Base-by-base conservation (phyloP, 2,888 invertebrate genomes). In the Morpho achilles region DNA sequence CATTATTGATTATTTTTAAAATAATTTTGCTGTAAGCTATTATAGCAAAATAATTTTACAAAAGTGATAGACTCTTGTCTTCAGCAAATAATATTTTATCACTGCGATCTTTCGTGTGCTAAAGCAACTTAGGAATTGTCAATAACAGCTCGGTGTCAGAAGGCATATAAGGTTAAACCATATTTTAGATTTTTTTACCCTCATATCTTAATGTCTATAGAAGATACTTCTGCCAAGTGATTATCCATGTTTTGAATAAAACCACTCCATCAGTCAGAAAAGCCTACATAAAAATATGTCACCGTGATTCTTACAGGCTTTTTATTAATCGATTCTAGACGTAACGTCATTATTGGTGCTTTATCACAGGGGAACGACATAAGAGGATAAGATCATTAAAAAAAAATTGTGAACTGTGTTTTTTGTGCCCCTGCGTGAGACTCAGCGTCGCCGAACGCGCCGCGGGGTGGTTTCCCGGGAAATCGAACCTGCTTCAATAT, bases 311-410 rank as follows among this genome's bases (percentile, higher is more conserved):
- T 32, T 32, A 32, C 3, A 32, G 32, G 4, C 5, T 32, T 32
- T 32, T 32, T 53, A 42, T 53, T 41, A 83, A 85, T 86, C 76
- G 84, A 75, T 79, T 79, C 74, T 69, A 72, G 84, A 87, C 82
- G 86, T 83, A 88, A 90, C 89, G 88, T 89, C 88, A 89, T 87
- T 88, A 90, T 89, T 86, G 88, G 84, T 87, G 81, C 87, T 89
- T 86, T 83, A 88, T 88, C 87, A 89, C 79, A 79, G 74, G 70
- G 74, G 69, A 79, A 77, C 84, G 88, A 88, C 88, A 79, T 80
- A 76, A 82, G 78, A 72, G 62, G 89, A 88, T 88, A 89, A 87
- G 72, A 77, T 70, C 64, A 69, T 70, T 32, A 10, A 39, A 45
- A 55, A 80, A 85, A 86, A 86, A 86, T 81, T 69, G 69, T 78